These are phyloP conservation scores for Scaptomyza hsui DNA, from an alignment of 1,140 invertebrate species.

Conservation along the genomic window DNA sequence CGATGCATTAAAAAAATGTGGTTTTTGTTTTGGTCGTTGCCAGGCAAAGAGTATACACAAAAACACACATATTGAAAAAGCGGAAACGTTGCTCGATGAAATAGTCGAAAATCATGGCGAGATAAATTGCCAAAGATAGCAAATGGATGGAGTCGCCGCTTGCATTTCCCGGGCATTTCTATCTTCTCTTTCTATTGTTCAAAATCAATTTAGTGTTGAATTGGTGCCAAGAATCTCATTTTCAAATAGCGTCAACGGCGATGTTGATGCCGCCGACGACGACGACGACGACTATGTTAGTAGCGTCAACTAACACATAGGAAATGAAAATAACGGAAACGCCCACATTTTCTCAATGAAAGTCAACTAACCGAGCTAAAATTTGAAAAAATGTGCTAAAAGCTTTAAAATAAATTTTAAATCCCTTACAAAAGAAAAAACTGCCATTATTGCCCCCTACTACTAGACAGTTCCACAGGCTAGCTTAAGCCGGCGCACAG, in stretches of 20 bases:
- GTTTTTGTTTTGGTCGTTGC: constrained; percentile 21
- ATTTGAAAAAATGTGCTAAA: constrained; percentile 49
- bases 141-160: constrained; percentile 34
- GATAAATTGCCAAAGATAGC: constrained; percentile 78
- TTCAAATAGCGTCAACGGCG: constrained; percentile 34
- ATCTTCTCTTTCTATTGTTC: constrained; percentile 56
- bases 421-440: constrained; percentile 7
- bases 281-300: no score
- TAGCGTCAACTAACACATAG: constrained; percentile 41
- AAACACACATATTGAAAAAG: constrained; percentile 25
- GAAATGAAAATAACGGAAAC: constrained; percentile 62
- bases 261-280: constrained; percentile 11
- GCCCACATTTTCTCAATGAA: constrained; percentile 50
- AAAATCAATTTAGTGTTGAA: constrained; percentile 78
- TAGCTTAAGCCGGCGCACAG: constrained; percentile 48
- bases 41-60: not conserved
- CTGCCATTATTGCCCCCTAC: not conserved
- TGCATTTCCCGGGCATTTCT: constrained; percentile 8
- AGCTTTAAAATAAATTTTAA: constrained; percentile 54
- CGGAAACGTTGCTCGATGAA: constrained; percentile 57
- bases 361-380: constrained; percentile 35
- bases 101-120: constrained; percentile 66
- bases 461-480: constrained; percentile 32
- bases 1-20: constrained; percentile 21
- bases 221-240: constrained; percentile 71